phyloP scores from a whole-genome alignment of 2,797 vertebrate genomes.

The Sebastes ruberrimus region DNA sequence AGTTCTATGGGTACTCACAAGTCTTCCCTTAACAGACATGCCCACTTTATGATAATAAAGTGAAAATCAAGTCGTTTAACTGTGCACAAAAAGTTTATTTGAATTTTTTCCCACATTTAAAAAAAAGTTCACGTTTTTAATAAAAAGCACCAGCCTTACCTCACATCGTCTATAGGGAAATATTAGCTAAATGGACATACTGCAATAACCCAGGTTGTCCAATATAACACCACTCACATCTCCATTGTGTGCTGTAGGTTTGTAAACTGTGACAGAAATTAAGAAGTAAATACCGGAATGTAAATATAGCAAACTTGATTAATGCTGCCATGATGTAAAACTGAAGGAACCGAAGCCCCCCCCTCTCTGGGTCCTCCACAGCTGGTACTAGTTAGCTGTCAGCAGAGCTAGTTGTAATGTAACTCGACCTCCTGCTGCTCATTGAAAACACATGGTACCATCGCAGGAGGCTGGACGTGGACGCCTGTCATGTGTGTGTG shows the following conservation, averaged over 20 bases:
- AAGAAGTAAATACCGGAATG: too few relatives aligned
- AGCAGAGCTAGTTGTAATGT: constrained; percentile 38
- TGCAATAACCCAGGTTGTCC: not conserved
- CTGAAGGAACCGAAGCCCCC: not conserved
- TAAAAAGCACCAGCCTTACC: not conserved
- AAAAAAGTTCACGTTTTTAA: not conserved
- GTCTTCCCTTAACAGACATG: too few relatives aligned
- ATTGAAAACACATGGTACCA: constrained; percentile 57
- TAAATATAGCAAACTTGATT: not conserved
- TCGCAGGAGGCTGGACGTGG: constrained; percentile 33
- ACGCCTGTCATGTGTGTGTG: constrained; percentile 7
- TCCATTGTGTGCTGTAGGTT: not conserved
- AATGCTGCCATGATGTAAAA: not conserved
- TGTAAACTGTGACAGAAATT: not conserved
- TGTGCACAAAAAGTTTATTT: not conserved
- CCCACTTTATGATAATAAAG: too few relatives aligned
- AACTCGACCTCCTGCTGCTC: constrained; percentile 51
- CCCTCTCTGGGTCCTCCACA: constrained; percentile 19
- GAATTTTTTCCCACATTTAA: not conserved
- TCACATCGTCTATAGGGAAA: not conserved
- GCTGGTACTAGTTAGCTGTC: constrained; percentile 49
- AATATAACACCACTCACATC: not conserved
- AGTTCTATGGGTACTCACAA: too few relatives aligned
- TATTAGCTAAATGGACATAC: not conserved
- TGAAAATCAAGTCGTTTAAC: not conserved